Conservation (phyloP, 2,888 invertebrate genomes). For the Drosophila colorata region DNA sequence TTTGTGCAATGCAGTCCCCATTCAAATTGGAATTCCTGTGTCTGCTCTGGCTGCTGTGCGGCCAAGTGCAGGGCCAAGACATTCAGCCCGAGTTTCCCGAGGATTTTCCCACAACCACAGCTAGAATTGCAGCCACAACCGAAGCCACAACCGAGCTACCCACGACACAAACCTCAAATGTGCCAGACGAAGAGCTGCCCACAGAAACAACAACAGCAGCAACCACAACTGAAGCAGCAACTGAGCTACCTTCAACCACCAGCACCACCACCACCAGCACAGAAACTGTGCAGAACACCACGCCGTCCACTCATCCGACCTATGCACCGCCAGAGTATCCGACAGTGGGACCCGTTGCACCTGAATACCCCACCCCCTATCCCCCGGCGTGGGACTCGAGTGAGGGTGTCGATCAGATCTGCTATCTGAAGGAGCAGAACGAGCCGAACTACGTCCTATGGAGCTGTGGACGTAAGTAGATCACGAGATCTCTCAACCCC, state of each 20-base stretch:
- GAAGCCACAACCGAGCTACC: conserved; percentile 5
- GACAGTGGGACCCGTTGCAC: not conserved
- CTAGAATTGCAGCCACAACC: conserved; percentile 21
- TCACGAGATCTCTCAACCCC: not conserved
- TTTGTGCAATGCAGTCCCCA: conserved; percentile 29
- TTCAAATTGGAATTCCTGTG: conserved; percentile 5
- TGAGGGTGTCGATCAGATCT: conserved; percentile 23
- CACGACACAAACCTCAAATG: conserved; percentile 18
- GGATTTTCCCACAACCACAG: conserved; percentile 47
- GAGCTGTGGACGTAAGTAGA: conserved; percentile 62
- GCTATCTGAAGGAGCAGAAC: conserved; percentile 67
- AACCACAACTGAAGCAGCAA: conserved; percentile 14
- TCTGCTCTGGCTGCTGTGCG: conserved; percentile 41
- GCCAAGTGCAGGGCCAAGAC: conserved; percentile 61
- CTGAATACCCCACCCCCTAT: too few relatives aligned
- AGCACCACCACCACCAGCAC: conserved; percentile 12
- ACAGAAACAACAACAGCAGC: conserved; percentile 13
- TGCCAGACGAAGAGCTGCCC: conserved; percentile 2
- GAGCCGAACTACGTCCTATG: conserved; percentile 42
- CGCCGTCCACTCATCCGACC: conserved; percentile 16
- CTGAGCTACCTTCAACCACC: not conserved
- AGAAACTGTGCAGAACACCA: not conserved
- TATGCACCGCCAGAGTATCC: conserved; percentile 1
- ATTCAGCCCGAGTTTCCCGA: conserved; percentile 66
- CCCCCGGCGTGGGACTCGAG: not conserved